A percentile compares a stretch with the other conserved stretches of the same genome.
Conservation (phyloP, 2,888 invertebrate genomes). For the Eristalinus aeneus region DNA sequence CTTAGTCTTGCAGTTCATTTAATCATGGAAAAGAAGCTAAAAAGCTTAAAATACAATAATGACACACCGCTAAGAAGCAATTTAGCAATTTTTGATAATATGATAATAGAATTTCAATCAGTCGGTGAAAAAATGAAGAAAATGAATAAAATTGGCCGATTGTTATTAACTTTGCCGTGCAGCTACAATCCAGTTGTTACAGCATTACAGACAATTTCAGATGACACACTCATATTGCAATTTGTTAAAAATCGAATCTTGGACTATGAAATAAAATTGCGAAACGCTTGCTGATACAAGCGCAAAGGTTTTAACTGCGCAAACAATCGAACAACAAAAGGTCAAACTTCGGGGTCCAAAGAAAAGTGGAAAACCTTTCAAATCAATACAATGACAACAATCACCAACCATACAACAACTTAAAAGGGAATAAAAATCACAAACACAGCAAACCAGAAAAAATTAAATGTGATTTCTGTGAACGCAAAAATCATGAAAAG, state of each 20-base stretch:
- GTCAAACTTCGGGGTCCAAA: conserved; percentile 5
- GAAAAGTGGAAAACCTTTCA: conserved; percentile 8
- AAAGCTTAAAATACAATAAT: no score
- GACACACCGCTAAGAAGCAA: no score
- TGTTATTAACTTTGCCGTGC: conserved; percentile 17
- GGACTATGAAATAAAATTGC: not conserved
- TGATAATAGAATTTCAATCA: conserved; percentile 6
- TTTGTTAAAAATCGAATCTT: conserved; percentile 4
- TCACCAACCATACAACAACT: conserved; percentile 18
- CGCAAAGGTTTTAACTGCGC: conserved; percentile 13
- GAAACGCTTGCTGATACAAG: conserved; percentile 14
- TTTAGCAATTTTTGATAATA: no score
- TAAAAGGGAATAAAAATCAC: conserved; percentile 16
- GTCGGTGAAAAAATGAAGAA: conserved; percentile 12
- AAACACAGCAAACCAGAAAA: conserved; percentile 15
- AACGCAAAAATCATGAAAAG: conserved; percentile 15
- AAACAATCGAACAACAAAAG: conserved; percentile 2
- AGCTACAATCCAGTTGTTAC: conserved; percentile 5
- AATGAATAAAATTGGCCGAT: conserved; percentile 18
- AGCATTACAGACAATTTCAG: conserved; percentile 14
- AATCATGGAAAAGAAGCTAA: no score
- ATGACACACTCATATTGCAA: conserved; percentile 7
- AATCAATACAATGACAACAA: conserved; percentile 2
- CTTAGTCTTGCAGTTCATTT: no score
- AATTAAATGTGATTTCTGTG: conserved; percentile 17